phyloP scores from a whole-genome alignment of 2,113 vertebrate genomes.

The Triplophysa dalaica region DNA sequence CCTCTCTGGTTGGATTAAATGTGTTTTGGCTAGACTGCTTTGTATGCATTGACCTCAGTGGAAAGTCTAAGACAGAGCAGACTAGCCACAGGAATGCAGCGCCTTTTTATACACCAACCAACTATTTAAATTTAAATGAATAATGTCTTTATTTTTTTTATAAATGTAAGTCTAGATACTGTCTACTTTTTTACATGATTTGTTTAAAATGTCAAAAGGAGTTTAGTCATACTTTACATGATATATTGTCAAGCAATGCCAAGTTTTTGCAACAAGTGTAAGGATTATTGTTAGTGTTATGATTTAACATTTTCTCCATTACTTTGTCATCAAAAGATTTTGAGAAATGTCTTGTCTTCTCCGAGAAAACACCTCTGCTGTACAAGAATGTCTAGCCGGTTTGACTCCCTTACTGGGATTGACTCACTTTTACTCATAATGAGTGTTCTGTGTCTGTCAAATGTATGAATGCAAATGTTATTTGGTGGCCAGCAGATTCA shows the following conservation, averaged over 20 bases:
- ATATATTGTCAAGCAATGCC: too few species aligned
- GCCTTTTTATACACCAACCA: not conserved
- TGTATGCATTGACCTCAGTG: conserved; percentile 26
- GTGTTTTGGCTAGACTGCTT: conserved; percentile 5
- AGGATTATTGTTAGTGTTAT: too few species aligned
- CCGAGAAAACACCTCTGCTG: too few species aligned
- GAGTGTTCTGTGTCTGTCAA: not conserved
- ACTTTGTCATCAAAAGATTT: too few species aligned
- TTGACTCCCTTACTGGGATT: conserved; percentile 13
- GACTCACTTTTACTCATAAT: conserved; percentile 3
- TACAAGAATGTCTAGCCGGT: not conserved
- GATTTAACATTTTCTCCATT: too few species aligned
- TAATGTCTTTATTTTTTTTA: not conserved
- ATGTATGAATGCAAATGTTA: conserved; percentile 1
- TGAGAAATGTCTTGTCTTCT: too few species aligned
- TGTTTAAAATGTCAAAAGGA: not conserved
- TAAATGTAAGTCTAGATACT: not conserved
- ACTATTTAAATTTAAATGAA: not conserved
- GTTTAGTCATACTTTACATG: too few species aligned
- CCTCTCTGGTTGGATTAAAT: conserved; percentile 29
- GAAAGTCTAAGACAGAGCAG: conserved; percentile 11
- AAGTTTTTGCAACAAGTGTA: too few species aligned
- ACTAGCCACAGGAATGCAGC: not conserved
- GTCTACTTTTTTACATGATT: not conserved
- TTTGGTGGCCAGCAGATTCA: conserved; percentile 11